Percentiles rank a stretch among this genome's conserved stretches.
phyloP scores from a whole-genome alignment of 2,113 vertebrate species.

The Atherinomorus stipes region DNA sequence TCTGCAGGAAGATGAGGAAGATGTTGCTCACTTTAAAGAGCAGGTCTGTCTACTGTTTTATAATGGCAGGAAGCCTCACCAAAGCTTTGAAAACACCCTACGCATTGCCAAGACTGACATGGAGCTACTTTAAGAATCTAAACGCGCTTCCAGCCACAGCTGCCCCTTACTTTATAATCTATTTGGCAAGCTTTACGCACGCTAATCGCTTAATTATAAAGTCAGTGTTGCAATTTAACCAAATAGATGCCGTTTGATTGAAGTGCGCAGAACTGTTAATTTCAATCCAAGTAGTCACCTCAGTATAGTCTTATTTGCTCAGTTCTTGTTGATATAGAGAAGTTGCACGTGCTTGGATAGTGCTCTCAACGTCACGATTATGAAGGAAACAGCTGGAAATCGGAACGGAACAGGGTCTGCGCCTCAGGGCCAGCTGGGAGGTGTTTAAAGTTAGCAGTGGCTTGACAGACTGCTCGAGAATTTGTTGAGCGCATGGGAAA shows the following conservation, averaged over 20 bases:
- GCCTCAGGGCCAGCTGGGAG: slow-evolving; percentile 22
- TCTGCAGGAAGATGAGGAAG: slow-evolving; percentile 46
- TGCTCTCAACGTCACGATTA: slow-evolving; percentile 29
- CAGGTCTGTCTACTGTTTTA: slow-evolving; percentile 10
- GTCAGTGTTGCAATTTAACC: neutral
- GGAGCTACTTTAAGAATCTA: neutral
- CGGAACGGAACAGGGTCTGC: neutral
- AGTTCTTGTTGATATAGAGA: slow-evolving; percentile 49
- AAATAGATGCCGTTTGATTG: neutral
- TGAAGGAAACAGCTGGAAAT: slow-evolving; percentile 68
- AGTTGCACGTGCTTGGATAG: slow-evolving; percentile 47
- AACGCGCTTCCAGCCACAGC: neutral
- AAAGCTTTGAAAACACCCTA: neutral
- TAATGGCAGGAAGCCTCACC: neutral
- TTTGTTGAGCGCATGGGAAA: neutral
- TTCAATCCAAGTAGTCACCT: neutral
- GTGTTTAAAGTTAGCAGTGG: slow-evolving; percentile 23
- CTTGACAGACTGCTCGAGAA: neutral
- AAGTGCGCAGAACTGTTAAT: neutral
- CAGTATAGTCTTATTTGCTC: slow-evolving; percentile 1
- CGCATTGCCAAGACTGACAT: neutral
- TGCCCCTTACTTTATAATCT: neutral
- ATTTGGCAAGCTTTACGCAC: neutral
- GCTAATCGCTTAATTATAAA: neutral
- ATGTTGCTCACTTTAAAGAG: slow-evolving; percentile 37